A percentile compares a stretch with the other conserved stretches of the same genome.
These are phyloP conservation scores for Mirza zaza DNA, from an alignment of 2,113 vertebrate genomes.

Conservation along the genomic window DNA sequence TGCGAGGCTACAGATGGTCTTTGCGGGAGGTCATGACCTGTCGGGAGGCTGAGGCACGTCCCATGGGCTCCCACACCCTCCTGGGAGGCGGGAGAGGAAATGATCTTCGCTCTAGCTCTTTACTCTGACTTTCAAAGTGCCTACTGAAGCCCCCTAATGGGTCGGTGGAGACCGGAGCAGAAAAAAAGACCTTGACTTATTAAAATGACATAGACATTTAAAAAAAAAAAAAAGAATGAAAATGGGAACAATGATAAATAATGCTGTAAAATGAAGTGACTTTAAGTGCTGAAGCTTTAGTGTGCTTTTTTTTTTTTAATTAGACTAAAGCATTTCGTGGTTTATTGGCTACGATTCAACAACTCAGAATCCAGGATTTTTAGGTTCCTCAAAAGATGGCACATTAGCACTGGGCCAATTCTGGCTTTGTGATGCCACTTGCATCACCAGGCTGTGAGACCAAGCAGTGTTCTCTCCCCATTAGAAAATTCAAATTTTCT, in stretches of 20 bases:
- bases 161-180: neutral
- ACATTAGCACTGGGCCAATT: neutral
- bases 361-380: neutral
- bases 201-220: neutral
- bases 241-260: neutral
- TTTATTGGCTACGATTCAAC: neutral
- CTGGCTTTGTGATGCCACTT: neutral
- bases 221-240: neutral
- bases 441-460: neutral
- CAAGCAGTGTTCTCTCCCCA: rapidly evolving
- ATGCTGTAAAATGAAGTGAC: neutral
- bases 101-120: neutral
- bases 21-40: neutral
- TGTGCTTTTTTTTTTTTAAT: neutral
- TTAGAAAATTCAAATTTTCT: neutral
- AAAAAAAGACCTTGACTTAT: neutral
- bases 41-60: neutral
- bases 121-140: neutral
- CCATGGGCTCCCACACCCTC: neutral
- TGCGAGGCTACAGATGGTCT: too few species aligned
- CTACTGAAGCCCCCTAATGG: neutral
- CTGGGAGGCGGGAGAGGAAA: neutral
- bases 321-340: neutral
- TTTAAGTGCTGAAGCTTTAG: neutral
- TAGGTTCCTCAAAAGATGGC: neutral